Evolutionary conservation across 92 coral and sea anemone genomes (phyloP), one percentile per base, ranked within the genome.

Genomic region (Phenganax marumi): DNA sequence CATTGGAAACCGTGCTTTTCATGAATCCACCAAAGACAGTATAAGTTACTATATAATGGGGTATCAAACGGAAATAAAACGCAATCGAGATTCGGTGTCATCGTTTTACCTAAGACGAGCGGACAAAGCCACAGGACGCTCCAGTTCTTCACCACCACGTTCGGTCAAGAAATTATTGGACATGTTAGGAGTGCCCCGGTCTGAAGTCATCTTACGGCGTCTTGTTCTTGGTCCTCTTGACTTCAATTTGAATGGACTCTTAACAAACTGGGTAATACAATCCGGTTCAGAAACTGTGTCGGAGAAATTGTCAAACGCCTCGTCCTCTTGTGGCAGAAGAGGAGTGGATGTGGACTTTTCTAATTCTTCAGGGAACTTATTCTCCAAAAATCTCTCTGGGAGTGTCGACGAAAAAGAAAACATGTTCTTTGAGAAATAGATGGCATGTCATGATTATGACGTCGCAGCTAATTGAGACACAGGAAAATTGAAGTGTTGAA

Each of bases 271-370:
- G 10, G 81, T 12, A 56, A 54, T 6, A 17, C 46, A 68, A 23
- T 76, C 81, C 7, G 81, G 81, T 56, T 76, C 81, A 3, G 81
- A 76, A 57, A 76, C 81, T 21, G 81, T 76, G 69, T 76, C 81
- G 21, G 68, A 57, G 52, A 55, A 76, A 54, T 52, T 51, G 10
- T 58, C 47, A 48, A 25, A 24, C 25, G 12, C 12, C 21, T 54
- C 79, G 64, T 74, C 81, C 10, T 56, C 57, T 33, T 39, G 46
- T 33, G 22, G 62, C 6, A 57, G 16, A 3, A 48, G 7, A 54
- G 81, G 81, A 56, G 68, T 76, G 6, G 68, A 55, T 54, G 21
- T 76, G 33, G 81, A 76, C 52, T 76, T 76, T 47, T 76, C 81
- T 76, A 76, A 54, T 56, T 39, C 81, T 25, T 62, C 52, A 0